phyloP scores from a whole-genome alignment of 2,113 vertebrate genomes.

The Percina caprodes region DNA sequence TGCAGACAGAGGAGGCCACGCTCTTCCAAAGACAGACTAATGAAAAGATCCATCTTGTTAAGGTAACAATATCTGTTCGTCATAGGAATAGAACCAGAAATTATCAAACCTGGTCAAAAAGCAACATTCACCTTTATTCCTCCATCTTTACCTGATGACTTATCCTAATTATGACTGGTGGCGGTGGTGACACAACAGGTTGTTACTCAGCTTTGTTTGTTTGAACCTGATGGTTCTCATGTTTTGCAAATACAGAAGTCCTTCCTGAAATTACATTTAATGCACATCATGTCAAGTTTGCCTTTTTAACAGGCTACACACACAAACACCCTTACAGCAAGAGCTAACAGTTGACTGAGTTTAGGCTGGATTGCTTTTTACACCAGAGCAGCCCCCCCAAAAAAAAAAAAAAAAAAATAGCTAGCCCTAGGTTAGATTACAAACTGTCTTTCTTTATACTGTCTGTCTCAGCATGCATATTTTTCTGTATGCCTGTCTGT shows the following conservation, averaged over 20 bases:
- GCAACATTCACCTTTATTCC: conserved; percentile 22
- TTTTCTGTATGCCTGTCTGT: conserved; percentile 29
- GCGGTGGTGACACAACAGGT: conserved; percentile 32
- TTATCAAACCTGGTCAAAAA: neutral
- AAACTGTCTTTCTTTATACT: neutral
- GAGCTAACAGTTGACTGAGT: conserved; percentile 27
- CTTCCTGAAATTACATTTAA: neutral
- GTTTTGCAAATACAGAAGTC: conserved; percentile 1
- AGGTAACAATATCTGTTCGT: too few relatives aligned
- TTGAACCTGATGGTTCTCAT: neutral
- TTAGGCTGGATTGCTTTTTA: neutral
- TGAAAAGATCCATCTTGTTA: conserved; percentile 77
- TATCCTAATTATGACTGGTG: neutral
- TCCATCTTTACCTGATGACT: conserved; percentile 48
- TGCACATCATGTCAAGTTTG: conserved; percentile 32
- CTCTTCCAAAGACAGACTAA: conserved; percentile 74
- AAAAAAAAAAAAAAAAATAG: too few relatives aligned
- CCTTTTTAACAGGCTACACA: neutral
- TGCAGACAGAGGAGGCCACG: conserved; percentile 72
- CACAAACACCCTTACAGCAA: neutral
- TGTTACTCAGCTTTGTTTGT: conserved; percentile 13
- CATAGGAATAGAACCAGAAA: conserved; percentile 23
- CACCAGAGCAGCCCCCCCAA: neutral
- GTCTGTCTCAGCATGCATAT: conserved; percentile 2
- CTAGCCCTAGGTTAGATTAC: neutral